phyloP scores from a whole-genome alignment of 2,888 invertebrate genomes.

The Lysandra coridon region DNA sequence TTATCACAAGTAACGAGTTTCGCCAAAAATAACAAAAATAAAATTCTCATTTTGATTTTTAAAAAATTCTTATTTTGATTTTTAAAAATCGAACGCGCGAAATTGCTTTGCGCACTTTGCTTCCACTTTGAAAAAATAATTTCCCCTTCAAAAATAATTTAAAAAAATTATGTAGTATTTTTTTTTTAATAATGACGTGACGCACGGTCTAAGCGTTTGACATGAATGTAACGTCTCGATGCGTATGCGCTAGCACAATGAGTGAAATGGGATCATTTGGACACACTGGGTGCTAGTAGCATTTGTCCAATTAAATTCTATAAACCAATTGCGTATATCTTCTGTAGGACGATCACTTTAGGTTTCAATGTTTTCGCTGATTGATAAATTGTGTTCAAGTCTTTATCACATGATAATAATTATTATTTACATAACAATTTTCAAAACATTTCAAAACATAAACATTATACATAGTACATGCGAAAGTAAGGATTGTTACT shows the following conservation, averaged over 20 bases:
- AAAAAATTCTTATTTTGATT: constrained; percentile 26
- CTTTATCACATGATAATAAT: too few species aligned
- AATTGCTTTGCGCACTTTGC: background rate
- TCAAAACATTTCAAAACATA: too few species aligned
- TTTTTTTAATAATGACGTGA: constrained; percentile 12
- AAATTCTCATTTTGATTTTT: constrained; percentile 26
- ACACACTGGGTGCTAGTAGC: constrained; percentile 47
- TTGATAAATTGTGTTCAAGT: background rate
- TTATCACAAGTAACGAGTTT: constrained; percentile 56
- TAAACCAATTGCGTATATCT: background rate
- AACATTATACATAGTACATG: too few species aligned
- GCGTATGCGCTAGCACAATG: constrained; percentile 53
- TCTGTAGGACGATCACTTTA: background rate
- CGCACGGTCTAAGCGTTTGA: constrained; percentile 46
- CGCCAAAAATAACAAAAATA: constrained; percentile 35
- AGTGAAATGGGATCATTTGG: constrained; percentile 44
- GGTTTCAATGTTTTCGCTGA: background rate
- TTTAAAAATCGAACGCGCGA: background rate
- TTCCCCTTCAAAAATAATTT: background rate
- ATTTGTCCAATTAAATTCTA: constrained; percentile 25
- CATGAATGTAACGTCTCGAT: constrained; percentile 58
- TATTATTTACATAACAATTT: too few species aligned
- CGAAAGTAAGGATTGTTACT: too few species aligned
- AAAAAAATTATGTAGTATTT: background rate
- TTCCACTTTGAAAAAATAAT: background rate